Conservation (phyloP, 2,888 invertebrate genomes). For the Drosophila parthenogenetica region DNA sequence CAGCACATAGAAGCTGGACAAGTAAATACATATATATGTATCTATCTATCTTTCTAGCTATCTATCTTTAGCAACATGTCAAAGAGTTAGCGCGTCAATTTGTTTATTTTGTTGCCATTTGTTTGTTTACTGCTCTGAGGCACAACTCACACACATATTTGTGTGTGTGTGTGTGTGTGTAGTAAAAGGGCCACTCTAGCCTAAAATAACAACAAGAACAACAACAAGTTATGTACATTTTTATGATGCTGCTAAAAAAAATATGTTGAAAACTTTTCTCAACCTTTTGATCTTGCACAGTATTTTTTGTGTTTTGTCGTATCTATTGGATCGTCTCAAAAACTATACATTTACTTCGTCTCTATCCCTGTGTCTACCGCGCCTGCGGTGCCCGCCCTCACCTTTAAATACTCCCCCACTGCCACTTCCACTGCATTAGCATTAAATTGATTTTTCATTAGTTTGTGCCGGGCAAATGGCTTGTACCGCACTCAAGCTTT, state of each 20-base stretch:
- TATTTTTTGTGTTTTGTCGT: conserved; percentile 40
- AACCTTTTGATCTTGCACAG: conserved; percentile 60
- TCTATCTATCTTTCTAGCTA: conserved; percentile 20
- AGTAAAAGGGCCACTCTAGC: conserved; percentile 57
- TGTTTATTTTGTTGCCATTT: conserved; percentile 69
- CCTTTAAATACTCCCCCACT: conserved; percentile 10
- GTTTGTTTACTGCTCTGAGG: conserved; percentile 58
- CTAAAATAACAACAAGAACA: conserved; percentile 55
- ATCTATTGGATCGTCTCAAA: conserved; percentile 53
- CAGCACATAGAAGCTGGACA: conserved; percentile 33
- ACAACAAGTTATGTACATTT: conserved; percentile 48
- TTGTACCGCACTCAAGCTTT: conserved; percentile 42
- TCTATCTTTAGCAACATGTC: conserved; percentile 40
- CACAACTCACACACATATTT: conserved; percentile 21
- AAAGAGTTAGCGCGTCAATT: conserved; percentile 57
- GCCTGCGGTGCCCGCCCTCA: neutral
- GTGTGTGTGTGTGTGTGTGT: conserved; percentile 16
- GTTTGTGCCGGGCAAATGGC: conserved; percentile 58
- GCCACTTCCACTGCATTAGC: conserved; percentile 50
- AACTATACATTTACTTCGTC: conserved; percentile 34
- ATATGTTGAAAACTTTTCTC: conserved; percentile 38
- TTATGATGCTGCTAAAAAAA: conserved; percentile 69
- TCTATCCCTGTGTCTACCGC: conserved; percentile 6
- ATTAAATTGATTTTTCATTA: conserved; percentile 73
- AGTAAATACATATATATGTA: conserved; percentile 5